Percentiles rank a stretch among this genome's conserved stretches.
Conservation (phyloP, 2,113 vertebrate species). For the Coptodon rendalli region DNA sequence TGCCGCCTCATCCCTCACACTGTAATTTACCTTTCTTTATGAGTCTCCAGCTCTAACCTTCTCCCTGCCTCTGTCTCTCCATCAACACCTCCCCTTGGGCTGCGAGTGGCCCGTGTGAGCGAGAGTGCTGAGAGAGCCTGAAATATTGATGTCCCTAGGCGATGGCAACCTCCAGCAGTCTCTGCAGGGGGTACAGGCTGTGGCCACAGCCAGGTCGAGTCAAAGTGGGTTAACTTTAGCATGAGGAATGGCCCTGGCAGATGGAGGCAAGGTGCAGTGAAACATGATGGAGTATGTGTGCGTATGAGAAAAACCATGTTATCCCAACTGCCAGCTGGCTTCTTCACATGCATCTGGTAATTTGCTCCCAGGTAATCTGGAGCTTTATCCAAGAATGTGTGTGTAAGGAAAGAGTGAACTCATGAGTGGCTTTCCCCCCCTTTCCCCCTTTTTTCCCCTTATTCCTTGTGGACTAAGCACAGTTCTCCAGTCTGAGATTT, state of each 20-base stretch:
- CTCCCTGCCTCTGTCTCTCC: slow-evolving; percentile 16
- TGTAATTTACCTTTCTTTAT: neutral
- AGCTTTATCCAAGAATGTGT: neutral
- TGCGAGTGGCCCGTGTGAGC: slow-evolving; percentile 1
- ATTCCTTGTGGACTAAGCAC: neutral
- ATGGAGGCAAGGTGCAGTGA: neutral
- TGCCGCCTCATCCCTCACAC: neutral
- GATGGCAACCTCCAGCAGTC: slow-evolving; percentile 31
- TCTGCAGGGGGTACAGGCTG: slow-evolving; percentile 11
- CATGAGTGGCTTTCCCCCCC: neutral
- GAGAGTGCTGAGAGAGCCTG: slow-evolving; percentile 10
- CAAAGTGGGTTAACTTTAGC: slow-evolving; percentile 10
- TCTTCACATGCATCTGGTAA: slow-evolving; percentile 3
- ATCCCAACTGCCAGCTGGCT: slow-evolving; percentile 23
- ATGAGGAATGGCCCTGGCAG: neutral
- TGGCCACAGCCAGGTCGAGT: neutral
- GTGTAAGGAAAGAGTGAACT: neutral
- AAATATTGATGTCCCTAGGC: slow-evolving; percentile 59
- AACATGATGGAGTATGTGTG: neutral
- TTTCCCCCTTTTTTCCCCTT: neutral
- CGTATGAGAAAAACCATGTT: neutral
- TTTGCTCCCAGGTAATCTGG: slow-evolving; percentile 24
- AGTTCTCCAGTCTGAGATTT: neutral
- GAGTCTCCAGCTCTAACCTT: neutral
- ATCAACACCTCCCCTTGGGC: slow-evolving; percentile 26